Evolutionary conservation across 2,797 vertebrate genomes (phyloP).

Genomic region (Martes flavigula): DNA sequence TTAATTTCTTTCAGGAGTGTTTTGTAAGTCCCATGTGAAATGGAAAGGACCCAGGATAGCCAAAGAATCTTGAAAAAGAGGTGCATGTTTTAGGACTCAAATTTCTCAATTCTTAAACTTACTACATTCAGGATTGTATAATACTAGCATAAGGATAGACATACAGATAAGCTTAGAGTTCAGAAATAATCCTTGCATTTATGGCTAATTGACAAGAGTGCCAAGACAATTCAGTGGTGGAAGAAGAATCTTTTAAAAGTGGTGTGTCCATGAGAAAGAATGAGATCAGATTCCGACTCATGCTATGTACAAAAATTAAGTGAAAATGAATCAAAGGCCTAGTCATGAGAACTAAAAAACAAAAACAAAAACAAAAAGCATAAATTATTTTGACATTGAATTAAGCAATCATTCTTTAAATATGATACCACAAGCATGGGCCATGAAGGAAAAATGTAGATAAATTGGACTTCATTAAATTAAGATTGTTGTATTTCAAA

Average conservation of each 20-base stretch:
- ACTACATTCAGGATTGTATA: not conserved
- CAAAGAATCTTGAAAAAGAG: not conserved
- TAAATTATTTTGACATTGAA: slow-evolving; percentile 3
- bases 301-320: not conserved
- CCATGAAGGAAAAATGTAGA: not conserved
- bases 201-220: not conserved
- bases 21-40: not conserved
- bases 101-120: not conserved
- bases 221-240: not conserved
- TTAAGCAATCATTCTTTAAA: not conserved
- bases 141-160: not conserved
- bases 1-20: not conserved
- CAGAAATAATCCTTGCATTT: not conserved
- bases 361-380: not conserved
- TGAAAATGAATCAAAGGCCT: not conserved
- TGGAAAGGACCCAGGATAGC: not conserved
- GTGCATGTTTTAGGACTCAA: not conserved
- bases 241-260: not conserved
- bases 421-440: not conserved
- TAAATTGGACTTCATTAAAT: not conserved
- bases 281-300: not conserved
- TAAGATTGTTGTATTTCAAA: not conserved
- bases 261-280: not conserved
- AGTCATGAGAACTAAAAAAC: not conserved
- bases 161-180: not conserved